Percentiles rank a stretch among this genome's conserved stretches.
These are phyloP conservation scores for Ibidorhyncha struthersii DNA, from an alignment of 2,113 vertebrate species.

Conservation along the genomic window DNA sequence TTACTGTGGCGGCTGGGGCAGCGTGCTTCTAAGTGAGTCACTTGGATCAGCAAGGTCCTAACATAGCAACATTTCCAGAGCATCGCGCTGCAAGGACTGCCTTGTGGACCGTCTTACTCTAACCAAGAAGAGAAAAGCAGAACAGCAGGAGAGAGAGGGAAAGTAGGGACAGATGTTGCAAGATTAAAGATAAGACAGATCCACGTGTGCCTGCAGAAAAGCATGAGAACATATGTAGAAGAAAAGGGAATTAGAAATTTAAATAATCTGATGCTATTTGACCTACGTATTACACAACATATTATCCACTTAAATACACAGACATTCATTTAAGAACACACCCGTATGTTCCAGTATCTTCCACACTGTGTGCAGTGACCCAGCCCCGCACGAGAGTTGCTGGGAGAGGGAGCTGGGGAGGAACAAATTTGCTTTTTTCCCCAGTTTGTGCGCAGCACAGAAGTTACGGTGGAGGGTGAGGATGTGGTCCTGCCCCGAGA, in stretches of 20 bases:
- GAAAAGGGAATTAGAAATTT: background rate
- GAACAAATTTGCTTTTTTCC: background rate
- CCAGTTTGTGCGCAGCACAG: fast-evolving
- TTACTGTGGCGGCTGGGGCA: background rate
- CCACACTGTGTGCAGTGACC: background rate
- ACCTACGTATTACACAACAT: background rate
- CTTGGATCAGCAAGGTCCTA: background rate
- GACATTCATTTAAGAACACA: background rate
- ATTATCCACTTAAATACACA: background rate
- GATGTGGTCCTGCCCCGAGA: fast-evolving
- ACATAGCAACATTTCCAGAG: fast-evolving
- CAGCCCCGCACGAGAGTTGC: background rate
- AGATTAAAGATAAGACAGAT: background rate
- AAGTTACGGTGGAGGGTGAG: background rate
- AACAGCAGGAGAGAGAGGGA: background rate
- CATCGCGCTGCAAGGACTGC: background rate
- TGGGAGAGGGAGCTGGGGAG: background rate
- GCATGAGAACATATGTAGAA: background rate
- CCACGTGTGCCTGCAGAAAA: background rate
- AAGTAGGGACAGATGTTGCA: background rate
- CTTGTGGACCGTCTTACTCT: background rate
- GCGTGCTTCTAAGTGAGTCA: background rate
- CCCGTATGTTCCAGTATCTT: fast-evolving
- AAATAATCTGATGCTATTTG: background rate
- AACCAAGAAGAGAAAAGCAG: background rate